Evolutionary conservation across 92 coral and sea anemone genomes (phyloP).

Genomic region (Palythoa heliodiscus): DNA sequence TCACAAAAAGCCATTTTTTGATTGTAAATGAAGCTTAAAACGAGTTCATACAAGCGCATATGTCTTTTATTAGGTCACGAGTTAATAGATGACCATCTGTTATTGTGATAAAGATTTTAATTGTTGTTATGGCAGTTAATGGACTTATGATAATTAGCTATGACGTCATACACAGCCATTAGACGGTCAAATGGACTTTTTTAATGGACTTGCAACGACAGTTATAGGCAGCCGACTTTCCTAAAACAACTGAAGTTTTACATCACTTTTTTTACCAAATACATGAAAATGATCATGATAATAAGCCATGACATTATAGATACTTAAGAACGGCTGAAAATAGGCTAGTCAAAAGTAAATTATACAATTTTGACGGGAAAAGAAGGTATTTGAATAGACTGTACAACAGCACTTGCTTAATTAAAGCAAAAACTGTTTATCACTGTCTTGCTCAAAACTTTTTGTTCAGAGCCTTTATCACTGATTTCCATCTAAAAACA

Average conservation of each 20-base stretch:
- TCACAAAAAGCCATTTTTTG: too few species aligned
- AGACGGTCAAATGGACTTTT: neutral
- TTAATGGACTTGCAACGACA: neutral
- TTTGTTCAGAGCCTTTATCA: too few species aligned
- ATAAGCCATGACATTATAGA: neutral
- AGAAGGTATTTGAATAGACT: too few species aligned
- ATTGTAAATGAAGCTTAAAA: too few species aligned
- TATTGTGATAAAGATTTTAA: neutral
- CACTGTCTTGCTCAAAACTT: too few species aligned
- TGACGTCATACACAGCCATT: neutral
- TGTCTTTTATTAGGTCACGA: neutral
- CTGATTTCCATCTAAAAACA: too few species aligned
- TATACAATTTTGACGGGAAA: neutral
- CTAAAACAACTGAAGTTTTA: neutral
- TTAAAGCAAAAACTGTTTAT: too few species aligned
- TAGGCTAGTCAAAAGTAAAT: neutral
- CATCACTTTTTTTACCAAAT: neutral
- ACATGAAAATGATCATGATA: neutral
- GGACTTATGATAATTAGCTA: neutral
- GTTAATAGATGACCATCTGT: neutral
- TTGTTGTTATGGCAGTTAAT: neutral
- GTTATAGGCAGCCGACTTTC: neutral
- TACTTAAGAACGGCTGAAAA: neutral
- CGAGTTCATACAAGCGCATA: neutral
- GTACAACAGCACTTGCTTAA: too few species aligned